Base-by-base conservation (phyloP, 2,888 invertebrate species). In the Uloborus plumipes region DNA sequence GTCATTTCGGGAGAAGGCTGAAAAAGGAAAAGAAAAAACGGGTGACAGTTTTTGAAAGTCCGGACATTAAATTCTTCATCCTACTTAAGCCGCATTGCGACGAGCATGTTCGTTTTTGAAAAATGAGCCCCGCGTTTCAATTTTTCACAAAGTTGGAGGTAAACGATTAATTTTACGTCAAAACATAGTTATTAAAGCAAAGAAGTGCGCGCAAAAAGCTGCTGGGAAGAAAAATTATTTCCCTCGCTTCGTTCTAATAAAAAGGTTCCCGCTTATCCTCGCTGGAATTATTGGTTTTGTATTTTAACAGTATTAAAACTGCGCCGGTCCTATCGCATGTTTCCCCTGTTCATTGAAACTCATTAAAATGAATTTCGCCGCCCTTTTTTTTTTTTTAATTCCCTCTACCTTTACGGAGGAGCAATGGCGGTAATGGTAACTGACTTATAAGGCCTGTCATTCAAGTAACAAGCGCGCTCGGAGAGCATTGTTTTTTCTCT, bases 81-180 rank as follows among this genome's bases (percentile, higher is more conserved):
- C 53, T 69, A 67, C 62, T 69, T 76, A 69, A 66, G 58, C 77
- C 77, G 77, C 77, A 78, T 47, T 78, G 77, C 77, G 77, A 65
- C 77, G 71, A 62, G 20, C 55, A 50, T 71, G 55, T 71, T 78
- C 71, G 65, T 78, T 70, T 78, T 78, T 78, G 77, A 78, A 78
- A 78, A 78, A 78, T 78, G 77, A 71, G 59, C 51, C 39, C 39
- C 53, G 22, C 39, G 77, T 65, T 65, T 58, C 65, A 78, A 78
- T 62, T 71, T 70, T 70, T 70, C 71, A n/a, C 71, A 47, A 47
- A 39, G 39, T 39, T 18, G 26, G 53, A 62, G 59, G 77, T 50
- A 47, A 71, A 65, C 70, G 71, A 78, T 78, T 78, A 78, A 78
- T 78, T 78, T 70, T 20, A 78, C 67, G 70, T 78, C 77, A 71